These are phyloP conservation scores for Yponomeuta sedellus DNA, from an alignment of 2,888 invertebrate species.

Conservation along the genomic window DNA sequence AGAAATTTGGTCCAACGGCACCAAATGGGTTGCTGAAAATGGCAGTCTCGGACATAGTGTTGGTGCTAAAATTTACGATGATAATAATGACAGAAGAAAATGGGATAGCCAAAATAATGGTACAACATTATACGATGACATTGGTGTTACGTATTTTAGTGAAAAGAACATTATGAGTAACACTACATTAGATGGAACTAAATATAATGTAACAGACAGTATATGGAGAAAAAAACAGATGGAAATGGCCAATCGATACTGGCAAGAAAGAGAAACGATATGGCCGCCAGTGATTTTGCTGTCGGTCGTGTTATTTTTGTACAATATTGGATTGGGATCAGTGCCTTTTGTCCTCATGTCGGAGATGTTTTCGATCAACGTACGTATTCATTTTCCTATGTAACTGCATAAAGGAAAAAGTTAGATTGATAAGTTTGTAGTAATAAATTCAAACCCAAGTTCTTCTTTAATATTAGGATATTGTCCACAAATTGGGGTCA, in stretches of 20 bases:
- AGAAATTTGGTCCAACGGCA: conserved; percentile 21
- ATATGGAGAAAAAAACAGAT: not conserved
- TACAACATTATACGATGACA: not conserved
- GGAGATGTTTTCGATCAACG: conserved; percentile 61
- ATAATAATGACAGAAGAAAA: too few species aligned
- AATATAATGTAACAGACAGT: conserved; percentile 20
- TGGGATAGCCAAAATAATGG: too few species aligned
- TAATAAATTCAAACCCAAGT: too few species aligned
- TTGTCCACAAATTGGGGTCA: too few species aligned
- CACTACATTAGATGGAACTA: conserved; percentile 21
- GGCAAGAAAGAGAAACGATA: conserved; percentile 30
- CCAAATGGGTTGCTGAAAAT: not conserved
- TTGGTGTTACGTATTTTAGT: not conserved
- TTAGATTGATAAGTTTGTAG: too few species aligned
- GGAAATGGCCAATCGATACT: not conserved
- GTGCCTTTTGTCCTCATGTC: conserved; percentile 67
- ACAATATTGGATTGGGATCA: conserved; percentile 66
- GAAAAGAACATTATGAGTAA: not conserved
- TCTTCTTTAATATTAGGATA: too few species aligned
- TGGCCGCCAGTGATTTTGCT: conserved; percentile 58
- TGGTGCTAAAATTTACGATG: too few species aligned
- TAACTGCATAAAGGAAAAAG: not conserved
- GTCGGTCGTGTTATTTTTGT: conserved; percentile 57
- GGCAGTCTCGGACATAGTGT: not conserved
- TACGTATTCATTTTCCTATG: conserved; percentile 38